phyloP scores from a whole-genome alignment of 2,113 vertebrate species.

The Zeus faber region DNA sequence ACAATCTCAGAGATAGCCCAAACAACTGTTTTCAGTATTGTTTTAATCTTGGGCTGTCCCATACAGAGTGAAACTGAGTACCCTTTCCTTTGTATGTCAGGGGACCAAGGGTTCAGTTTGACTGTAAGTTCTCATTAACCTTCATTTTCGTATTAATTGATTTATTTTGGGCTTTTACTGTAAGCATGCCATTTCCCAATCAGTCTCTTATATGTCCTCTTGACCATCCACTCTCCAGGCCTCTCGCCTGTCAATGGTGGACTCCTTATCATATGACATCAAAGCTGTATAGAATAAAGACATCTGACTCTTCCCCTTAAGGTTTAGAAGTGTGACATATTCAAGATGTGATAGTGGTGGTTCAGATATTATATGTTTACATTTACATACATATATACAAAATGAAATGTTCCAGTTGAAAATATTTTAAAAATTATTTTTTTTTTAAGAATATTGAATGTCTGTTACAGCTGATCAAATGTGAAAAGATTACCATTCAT shows the following conservation, averaged over 20 bases:
- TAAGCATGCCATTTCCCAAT: neutral
- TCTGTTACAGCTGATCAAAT: neutral
- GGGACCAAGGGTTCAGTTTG: neutral
- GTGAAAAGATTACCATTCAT: conserved; percentile 3
- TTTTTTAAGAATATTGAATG: neutral
- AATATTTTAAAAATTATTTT: no score
- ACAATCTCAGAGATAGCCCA: neutral
- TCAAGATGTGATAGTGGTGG: conserved; percentile 6
- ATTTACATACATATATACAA: no score
- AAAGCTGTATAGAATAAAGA: conserved; percentile 1
- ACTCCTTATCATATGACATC: neutral
- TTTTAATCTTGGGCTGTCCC: neutral
- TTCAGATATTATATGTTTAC: neutral
- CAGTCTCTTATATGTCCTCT: neutral
- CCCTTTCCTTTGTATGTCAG: neutral
- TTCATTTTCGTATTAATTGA: neutral
- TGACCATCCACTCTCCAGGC: neutral
- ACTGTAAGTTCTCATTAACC: neutral
- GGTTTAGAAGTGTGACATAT: neutral
- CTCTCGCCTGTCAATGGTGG: neutral
- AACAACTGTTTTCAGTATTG: neutral
- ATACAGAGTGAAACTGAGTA: neutral
- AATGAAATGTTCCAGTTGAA: conserved; percentile 7
- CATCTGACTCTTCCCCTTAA: neutral
- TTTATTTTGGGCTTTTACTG: neutral